Base-by-base conservation (phyloP, 2,113 vertebrate species). In the Syngnathoides biaculeatus region DNA sequence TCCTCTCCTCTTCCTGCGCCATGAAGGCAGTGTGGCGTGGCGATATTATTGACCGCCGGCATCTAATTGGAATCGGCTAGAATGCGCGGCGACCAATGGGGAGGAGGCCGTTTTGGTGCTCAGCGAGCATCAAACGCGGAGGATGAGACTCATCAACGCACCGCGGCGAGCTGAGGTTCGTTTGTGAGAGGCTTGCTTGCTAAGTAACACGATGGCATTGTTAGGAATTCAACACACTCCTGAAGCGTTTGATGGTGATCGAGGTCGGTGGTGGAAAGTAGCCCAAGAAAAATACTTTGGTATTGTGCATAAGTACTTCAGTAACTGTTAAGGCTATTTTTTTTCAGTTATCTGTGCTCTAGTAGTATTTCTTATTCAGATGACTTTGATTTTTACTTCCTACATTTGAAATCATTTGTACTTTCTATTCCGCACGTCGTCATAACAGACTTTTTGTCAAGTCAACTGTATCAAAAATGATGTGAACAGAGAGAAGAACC, bases 11-110 rank as follows among this genome's bases (percentile, higher is more conserved):
- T 64, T 80, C 61, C 67, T 80, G n/a, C 74, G 71, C 64, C 64
- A 63, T 69, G 26, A 74, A 81, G 81, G 73, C 68, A 59, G 72
- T 68, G 71, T 30, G 15, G 55, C 69, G 60, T 69, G 77, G 68
- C 72, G 72, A 26, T 70, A 71, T 78, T 85, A 85, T 84, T 87
- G 78, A 86, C 77, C 76, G 79, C 67, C 47, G 80, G 55, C 59
- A 50, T 80, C 77, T 85, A 86, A 87, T 87, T 87, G 82, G 80
- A 84, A 81, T 84, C 79, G 79, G 86, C 77, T 84, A 84, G 84
- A 79, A 76, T 82, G 64, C 53, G 52, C 20, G 65, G 64, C 27
- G 64, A 71, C 70, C 71, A 75, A 30, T 17, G 76, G 79, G 75
- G 83, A n/a, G 81, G 75, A 68, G 40, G 68, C 61, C 24, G 69